phyloP scores from a whole-genome alignment of 2,797 vertebrate species.

The Holocentrus rufus region DNA sequence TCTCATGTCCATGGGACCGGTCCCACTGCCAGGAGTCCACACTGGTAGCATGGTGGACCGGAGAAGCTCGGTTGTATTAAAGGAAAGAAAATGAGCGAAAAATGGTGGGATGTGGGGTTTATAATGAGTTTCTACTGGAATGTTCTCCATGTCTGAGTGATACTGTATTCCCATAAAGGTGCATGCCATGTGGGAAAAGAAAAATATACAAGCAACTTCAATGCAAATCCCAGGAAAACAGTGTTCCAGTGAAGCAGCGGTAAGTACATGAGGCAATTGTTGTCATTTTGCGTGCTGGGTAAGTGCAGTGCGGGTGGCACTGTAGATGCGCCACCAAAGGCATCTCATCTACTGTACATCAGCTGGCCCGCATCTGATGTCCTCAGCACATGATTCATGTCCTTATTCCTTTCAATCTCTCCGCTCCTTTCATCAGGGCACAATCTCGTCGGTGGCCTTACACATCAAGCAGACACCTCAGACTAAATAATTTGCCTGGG shows the following conservation, averaged over 20 bases:
- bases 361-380: conserved; percentile 49
- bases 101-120: background rate
- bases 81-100: background rate
- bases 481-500: conserved; percentile 66
- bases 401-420: conserved; percentile 25
- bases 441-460: conserved; percentile 40
- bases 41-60: background rate
- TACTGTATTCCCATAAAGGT: background rate
- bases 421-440: conserved; percentile 68
- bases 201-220: background rate
- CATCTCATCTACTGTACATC: background rate
- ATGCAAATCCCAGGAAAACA: conserved; percentile 12
- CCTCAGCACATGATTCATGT: background rate
- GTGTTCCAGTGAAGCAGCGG: background rate
- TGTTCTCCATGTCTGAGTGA: background rate
- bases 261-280: background rate
- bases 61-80: background rate
- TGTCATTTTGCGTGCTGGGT: background rate
- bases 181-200: background rate
- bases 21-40: background rate
- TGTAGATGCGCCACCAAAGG: conserved; percentile 1
- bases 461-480: conserved; percentile 60
- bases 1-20: conserved; percentile 20
- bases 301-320: conserved; percentile 5
- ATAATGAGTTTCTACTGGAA: background rate